Evolutionary conservation across 2,113 vertebrate genomes (phyloP), one percentile per base, ranked within the genome.

Genomic region (Megaptera novaeangliae): DNA sequence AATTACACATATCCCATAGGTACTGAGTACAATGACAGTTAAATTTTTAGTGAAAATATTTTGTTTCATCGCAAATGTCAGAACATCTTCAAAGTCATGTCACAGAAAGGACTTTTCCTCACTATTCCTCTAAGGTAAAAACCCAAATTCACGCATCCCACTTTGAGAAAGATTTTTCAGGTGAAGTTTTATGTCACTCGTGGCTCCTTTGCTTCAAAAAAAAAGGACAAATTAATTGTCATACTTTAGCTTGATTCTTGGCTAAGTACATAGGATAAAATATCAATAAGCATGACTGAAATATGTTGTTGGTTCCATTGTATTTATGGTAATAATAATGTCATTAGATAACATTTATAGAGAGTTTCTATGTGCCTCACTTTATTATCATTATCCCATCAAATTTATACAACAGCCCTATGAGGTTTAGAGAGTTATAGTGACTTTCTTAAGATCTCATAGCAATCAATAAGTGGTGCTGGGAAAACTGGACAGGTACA

Each of bases 41-140:
- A 88, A 41, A 61, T 88, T 88, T 97, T 82, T 72, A 78, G 29
- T 89, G 55, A 86, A 96, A 91, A 82, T 94, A 74, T 74, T 94
- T 87, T 11, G 63, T 89, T 97, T 94, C 55, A 81, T 94, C 59
- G 31, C 39, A 97, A 74, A 93, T 92, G 66, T 94, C 81, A 94
- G 75, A 66, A 85, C 2, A 39, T 77, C 74, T 88, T 96, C 23
- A 64, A 31, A 80, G 75, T 88, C n/a, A 20, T 93, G 39, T 91
- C 85, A 49, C 7, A 44, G 12, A 93, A 85, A 80, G 66, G 3
- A 95, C 29, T 88, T 94, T 63, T 82, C 23, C 55, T 88, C 20
- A 94, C 44, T 18, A 9, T 93, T 94, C 94, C 71, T 93, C 66
- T 59, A 64, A 84, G 74, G 63, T 80, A 59, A 96, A 88, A 27